phyloP scores from a whole-genome alignment of 2,113 vertebrate genomes.

The Hipposideros armiger region DNA sequence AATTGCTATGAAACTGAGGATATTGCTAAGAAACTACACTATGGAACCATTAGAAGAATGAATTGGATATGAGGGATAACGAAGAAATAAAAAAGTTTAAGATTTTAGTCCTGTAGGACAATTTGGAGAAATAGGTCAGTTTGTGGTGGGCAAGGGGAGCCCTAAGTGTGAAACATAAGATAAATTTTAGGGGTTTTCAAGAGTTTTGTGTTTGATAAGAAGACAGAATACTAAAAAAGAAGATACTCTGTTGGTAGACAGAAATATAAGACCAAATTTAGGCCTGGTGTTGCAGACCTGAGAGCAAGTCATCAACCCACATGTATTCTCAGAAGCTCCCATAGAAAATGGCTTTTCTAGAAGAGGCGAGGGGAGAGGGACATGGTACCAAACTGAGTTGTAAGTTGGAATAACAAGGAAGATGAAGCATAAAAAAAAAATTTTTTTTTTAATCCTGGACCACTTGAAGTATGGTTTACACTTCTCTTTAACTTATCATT shows the following conservation, averaged over 20 bases:
- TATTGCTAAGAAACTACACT: not conserved
- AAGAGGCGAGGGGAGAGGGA: rapidly evolving
- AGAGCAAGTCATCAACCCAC: not conserved
- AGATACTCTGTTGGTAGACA: not conserved
- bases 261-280: not conserved
- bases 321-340: not conserved
- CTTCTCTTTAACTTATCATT: not conserved
- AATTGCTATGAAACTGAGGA: not conserved
- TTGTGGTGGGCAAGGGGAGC: not conserved
- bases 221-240: not conserved
- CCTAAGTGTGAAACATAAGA: not conserved
- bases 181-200: not conserved
- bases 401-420: not conserved
- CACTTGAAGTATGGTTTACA: not conserved
- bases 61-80: not conserved
- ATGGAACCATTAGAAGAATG: not conserved
- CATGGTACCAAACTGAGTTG: not conserved
- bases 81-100: not conserved
- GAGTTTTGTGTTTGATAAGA: not conserved
- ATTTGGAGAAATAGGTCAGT: not conserved
- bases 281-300: not conserved
- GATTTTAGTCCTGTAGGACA: not conserved
- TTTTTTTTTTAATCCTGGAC: not conserved
- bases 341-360: not conserved
- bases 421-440: conserved; percentile 22